phyloP scores from a whole-genome alignment of 2,113 vertebrate genomes.

The Erinaceus europaeus region DNA sequence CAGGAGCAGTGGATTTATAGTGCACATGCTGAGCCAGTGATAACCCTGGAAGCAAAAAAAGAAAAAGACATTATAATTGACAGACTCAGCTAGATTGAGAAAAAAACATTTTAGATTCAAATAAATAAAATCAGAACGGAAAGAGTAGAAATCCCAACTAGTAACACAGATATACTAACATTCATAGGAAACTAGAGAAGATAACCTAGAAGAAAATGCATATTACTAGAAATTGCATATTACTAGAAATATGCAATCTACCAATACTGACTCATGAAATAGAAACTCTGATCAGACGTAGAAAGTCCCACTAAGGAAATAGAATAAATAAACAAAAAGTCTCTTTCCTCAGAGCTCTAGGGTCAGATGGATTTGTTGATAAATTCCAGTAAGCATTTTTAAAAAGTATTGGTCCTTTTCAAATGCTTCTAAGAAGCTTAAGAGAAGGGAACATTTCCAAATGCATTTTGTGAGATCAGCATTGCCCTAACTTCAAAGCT shows the following conservation, averaged over 20 bases:
- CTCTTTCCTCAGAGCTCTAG: neutral
- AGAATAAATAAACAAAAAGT: neutral
- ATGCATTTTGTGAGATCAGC: no score
- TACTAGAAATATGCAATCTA: neutral
- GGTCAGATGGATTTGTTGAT: neutral
- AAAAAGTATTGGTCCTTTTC: neutral
- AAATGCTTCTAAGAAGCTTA: neutral
- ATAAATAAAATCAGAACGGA: neutral
- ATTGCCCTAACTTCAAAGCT: neutral
- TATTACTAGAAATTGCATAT: neutral
- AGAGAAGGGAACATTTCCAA: neutral
- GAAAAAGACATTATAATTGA: neutral
- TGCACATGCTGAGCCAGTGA: neutral
- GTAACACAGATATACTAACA: neutral
- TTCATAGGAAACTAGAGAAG: no score
- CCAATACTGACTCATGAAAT: neutral
- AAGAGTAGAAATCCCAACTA: neutral
- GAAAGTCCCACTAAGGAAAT: neutral
- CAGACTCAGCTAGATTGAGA: neutral
- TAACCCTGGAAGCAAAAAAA: neutral
- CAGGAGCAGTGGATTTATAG: no score
- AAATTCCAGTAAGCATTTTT: neutral
- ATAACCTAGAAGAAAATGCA: neutral
- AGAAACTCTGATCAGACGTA: neutral
- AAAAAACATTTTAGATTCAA: neutral